Evolutionary conservation across 2,113 vertebrate genomes (phyloP), one percentile per base, ranked within the genome.

Genomic region (Tychaedon coryphoeus): DNA sequence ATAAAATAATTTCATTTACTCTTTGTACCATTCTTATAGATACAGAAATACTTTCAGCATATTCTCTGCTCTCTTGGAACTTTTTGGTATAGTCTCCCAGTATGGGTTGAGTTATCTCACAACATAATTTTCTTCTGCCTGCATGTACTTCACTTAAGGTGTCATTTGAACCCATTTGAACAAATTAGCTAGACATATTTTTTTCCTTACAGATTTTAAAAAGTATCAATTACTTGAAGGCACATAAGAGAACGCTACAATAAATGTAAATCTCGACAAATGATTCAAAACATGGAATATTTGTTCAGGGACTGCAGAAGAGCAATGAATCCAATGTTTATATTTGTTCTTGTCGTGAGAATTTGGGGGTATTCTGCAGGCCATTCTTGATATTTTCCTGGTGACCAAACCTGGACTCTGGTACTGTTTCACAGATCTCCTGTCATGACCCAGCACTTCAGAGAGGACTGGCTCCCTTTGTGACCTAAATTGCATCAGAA

Each of bases 1-100:
- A 72, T 95, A 92, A 94, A 95, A 74, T 43, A 1, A 36, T 85
- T 87, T 65, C 2, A 3, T 89, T 87, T 74, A 31, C 7, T 66
- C 23, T 78, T n/a, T 33, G 8, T 79, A 64, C 45, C 25, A 62
- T 89, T 92, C 16, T 58, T 81, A 48, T 6, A 47, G 48, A 64
- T 57, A 24, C 23, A 74, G 40, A 70, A 80, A 10, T 45, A 42
- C 10, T 74, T 83, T 19, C 34, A 93, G 40, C 1, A 0, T 61
- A 61, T 78, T 84, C 25, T 76, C 45, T 82, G 67, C 29, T 75
- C n/a, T 61, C 48, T 62, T 17, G 1, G 33, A 70, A 42, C 42
- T 90, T 79, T 51, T 23, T 74, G 25, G 24, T 84, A 60, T 67
- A 31, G 17, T 91, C n/a, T 77, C 6, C 29, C 14, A 23, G 25